These are phyloP conservation scores for Corythoichthys intestinalis DNA, from an alignment of 2,113 vertebrate species.

Conservation along the genomic window DNA sequence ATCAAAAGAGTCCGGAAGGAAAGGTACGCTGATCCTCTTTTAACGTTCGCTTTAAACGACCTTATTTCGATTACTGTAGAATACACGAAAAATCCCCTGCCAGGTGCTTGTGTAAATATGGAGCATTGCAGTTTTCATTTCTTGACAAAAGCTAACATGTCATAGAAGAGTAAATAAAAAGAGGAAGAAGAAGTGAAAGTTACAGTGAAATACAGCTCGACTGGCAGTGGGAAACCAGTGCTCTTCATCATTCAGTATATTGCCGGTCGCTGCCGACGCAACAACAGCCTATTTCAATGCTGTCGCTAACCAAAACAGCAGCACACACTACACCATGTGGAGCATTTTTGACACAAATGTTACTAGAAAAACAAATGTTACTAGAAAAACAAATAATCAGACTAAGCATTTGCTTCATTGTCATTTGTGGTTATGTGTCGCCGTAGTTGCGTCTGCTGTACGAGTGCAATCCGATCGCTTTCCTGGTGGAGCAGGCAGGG, in stretches of 20 bases:
- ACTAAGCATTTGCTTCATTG: not conserved
- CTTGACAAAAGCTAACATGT: not conserved
- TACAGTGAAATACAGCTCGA: not conserved
- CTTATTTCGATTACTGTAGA: not conserved
- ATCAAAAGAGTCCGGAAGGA: slow-evolving; percentile 93
- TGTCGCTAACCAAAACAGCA: not conserved
- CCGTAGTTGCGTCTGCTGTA: slow-evolving; percentile 88
- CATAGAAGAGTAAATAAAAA: not conserved
- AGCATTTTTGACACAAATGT: not conserved
- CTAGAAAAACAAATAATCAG: too few relatives aligned
- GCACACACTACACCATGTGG: not conserved
- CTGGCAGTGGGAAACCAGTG: too few relatives aligned
- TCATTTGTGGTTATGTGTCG: not conserved
- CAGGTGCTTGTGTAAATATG: not conserved
- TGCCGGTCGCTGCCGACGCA: too few relatives aligned
- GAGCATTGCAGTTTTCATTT: not conserved
- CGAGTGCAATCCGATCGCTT: slow-evolving; percentile 97
- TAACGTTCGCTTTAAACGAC: not conserved
- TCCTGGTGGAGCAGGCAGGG: slow-evolving; percentile 92
- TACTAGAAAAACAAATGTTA: not conserved
- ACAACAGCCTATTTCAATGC: too few relatives aligned
- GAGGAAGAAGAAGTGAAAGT: not conserved
- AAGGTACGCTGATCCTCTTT: slow-evolving; percentile 75
- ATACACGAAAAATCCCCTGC: not conserved
- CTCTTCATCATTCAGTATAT: too few relatives aligned